Evolutionary conservation across 2,113 vertebrate genomes (phyloP).

Genomic region (Euleptes europaea): DNA sequence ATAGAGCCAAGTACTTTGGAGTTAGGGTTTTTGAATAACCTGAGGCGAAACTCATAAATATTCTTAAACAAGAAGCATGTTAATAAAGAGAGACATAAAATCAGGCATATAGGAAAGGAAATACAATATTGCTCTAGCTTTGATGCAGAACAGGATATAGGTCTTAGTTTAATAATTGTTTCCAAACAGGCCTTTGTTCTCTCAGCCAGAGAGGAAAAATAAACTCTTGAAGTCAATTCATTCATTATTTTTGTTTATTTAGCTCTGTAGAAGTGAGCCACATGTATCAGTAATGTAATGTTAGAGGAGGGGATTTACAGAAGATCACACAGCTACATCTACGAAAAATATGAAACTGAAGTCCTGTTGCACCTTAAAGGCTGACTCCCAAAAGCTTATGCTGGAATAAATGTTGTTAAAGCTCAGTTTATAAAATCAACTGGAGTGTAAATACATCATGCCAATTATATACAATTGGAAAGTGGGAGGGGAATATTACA

Average conservation of each 20-base stretch:
- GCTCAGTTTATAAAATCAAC: too few relatives aligned
- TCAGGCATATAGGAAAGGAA: not conserved
- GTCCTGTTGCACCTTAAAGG: too few relatives aligned
- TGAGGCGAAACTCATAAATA: not conserved
- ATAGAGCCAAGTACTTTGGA: too few relatives aligned
- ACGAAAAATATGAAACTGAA: too few relatives aligned
- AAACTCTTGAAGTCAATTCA: not conserved
- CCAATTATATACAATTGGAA: too few relatives aligned
- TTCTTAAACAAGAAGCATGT: not conserved
- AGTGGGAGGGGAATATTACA: too few relatives aligned
- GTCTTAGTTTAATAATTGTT: not conserved
- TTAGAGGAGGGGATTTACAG: not conserved
- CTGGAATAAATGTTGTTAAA: too few relatives aligned
- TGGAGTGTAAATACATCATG: too few relatives aligned
- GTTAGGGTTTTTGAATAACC: not conserved
- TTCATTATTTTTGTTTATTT: not conserved
- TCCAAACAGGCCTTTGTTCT: not conserved
- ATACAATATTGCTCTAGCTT: not conserved
- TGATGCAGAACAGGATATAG: not conserved
- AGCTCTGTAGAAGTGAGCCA: not conserved
- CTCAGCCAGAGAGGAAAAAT: not conserved
- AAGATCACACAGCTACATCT: not conserved
- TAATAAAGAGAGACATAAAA: not conserved
- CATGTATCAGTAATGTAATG: not conserved
- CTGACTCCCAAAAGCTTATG: too few relatives aligned